Conservation (phyloP, 1,140 invertebrate genomes). For the Tetragnatha versicolor region DNA sequence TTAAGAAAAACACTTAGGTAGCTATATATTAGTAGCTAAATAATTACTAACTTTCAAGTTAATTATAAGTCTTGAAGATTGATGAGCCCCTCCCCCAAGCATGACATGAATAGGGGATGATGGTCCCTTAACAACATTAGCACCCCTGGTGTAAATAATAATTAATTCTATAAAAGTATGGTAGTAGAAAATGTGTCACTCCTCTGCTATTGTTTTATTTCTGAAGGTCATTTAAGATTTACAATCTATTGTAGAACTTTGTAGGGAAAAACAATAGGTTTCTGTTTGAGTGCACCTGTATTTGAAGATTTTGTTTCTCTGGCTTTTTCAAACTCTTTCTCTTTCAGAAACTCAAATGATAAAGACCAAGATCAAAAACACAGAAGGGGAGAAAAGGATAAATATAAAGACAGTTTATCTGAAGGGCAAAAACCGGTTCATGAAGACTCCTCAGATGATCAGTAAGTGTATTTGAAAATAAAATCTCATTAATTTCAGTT, state of each 20-base stretch:
- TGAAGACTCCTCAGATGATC: constrained; percentile 62
- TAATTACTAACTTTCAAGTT: too few relatives aligned
- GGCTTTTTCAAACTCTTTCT: neutral
- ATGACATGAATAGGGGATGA: too few relatives aligned
- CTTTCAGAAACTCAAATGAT: constrained; percentile 4
- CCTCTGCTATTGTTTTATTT: neutral
- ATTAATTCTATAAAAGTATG: neutral
- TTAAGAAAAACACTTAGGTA: too few relatives aligned
- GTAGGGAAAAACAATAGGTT: neutral
- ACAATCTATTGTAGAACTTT: constrained; percentile 5
- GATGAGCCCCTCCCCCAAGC: too few relatives aligned
- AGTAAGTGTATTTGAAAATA: constrained; percentile 59
- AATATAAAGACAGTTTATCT: constrained; percentile 83
- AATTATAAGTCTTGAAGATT: too few relatives aligned
- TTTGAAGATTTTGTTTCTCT: neutral
- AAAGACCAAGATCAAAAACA: constrained; percentile 61
- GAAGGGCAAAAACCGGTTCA: constrained; percentile 73
- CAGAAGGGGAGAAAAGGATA: constrained; percentile 69
- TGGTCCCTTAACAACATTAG: too few relatives aligned
- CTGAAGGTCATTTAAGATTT: neutral
- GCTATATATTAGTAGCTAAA: too few relatives aligned
- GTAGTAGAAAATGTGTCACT: neutral
- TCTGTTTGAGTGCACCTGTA: too few relatives aligned
- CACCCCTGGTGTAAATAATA: too few relatives aligned
- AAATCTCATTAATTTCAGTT: constrained; percentile 26